phyloP scores from a whole-genome alignment of 2,797 vertebrate species.

The Anomalospiza imberbis region DNA sequence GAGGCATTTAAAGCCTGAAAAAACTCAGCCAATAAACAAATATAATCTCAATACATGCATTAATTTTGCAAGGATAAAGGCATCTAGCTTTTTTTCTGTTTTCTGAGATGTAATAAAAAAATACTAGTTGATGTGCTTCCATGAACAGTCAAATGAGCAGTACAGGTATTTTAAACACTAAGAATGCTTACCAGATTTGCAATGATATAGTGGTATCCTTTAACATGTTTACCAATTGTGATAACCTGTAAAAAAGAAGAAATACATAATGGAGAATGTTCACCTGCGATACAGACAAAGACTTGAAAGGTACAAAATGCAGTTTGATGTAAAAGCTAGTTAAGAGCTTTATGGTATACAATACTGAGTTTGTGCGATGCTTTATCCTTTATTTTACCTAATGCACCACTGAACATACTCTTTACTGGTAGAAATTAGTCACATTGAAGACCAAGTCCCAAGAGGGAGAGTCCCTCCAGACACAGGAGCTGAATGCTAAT shows the following conservation, averaged over 20 bases:
- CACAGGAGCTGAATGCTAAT: background rate
- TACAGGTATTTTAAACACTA: background rate
- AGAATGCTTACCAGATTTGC: constrained; percentile 91
- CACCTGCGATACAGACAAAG: background rate
- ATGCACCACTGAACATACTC: background rate
- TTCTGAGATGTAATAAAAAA: background rate
- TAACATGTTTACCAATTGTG: constrained; percentile 96
- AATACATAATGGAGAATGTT: background rate
- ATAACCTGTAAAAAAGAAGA: constrained; percentile 84
- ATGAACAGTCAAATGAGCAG: background rate
- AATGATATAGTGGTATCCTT: constrained; percentile 99
- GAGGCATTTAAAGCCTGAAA: background rate
- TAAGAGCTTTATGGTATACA: background rate
- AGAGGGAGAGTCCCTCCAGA: background rate
- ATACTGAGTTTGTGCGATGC: background rate
- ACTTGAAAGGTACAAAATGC: background rate
- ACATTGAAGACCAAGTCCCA: background rate
- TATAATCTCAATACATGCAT: background rate
- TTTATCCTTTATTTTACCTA: background rate
- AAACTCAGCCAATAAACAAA: background rate
- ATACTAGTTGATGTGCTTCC: background rate
- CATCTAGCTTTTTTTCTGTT: background rate
- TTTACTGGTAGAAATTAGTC: background rate
- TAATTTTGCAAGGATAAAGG: background rate
- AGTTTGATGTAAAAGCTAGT: background rate